Base-by-base conservation (phyloP, 1,140 invertebrate species). In the Arion vulgaris region DNA sequence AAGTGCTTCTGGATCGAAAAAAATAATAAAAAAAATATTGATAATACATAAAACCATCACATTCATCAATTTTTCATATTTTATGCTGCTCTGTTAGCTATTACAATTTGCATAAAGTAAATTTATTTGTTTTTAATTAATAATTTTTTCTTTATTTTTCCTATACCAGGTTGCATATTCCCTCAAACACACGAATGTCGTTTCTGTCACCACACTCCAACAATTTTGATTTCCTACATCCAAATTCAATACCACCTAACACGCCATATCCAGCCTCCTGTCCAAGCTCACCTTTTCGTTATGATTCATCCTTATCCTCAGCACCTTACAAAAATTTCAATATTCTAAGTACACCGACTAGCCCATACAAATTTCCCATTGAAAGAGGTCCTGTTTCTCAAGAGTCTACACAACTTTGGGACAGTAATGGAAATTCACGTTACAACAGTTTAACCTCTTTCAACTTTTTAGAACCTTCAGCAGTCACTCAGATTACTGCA, bases 221-320 rank as follows among this genome's bases (percentile, higher is more conserved):
- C 53, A 78, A 41, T 32, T 36, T 26, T n/a, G 32, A 57, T 7
- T 53, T 78, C 19, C 36, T 78, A 9, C 76, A 78, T 49, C 76
- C 76, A 1, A n/a, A 78, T 39, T 34, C 76, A 0, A 28, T 9
- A 38, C 36, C 62, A 17, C 34, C 19, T 1, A 26, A n/a, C 26
- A 68, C 4, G 13, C 2, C 32, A 28, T 78, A 78, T 28, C 76
- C 76, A 19, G 76, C 76, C 28, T 78, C 76, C 34, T 78, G 76
- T 26, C 76, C 76, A 51, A 78, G 76, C 23, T 78, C 76, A 39
- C 76, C 76, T 38, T 78, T 78, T 34, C 23, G 57, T 17, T 78
- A 39, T 34, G 45, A 68, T 36, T 66, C 51, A 4, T 39, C 57
- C 13, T 4, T 4, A 2, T 36, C 49, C 9, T 41, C 76, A 51